Conservation (phyloP, 2,113 vertebrate species). For the Sigmodon hispidus region DNA sequence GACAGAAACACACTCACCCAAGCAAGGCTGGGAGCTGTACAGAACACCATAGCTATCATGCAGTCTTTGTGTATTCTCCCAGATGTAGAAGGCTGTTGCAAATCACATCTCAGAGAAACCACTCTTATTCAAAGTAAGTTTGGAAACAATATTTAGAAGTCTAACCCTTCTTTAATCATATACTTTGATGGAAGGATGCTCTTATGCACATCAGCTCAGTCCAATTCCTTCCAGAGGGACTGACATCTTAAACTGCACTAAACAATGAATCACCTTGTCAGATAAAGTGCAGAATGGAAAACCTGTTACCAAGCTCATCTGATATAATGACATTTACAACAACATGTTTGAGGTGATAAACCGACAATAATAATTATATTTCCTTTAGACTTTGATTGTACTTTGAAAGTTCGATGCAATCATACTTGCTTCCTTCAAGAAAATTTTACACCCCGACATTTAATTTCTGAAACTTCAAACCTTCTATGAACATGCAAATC, state of each 20-base stretch:
- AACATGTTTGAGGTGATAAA: constrained; percentile 87
- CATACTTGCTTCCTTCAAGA: constrained; percentile 75
- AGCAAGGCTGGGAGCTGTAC: background rate
- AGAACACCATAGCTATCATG: constrained; percentile 12
- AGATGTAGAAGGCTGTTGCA: constrained; percentile 74
- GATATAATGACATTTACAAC: constrained; percentile 87
- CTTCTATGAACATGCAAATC: constrained; percentile 67
- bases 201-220: constrained; percentile 81
- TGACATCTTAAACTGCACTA: constrained; percentile 86
- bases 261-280: constrained; percentile 88
- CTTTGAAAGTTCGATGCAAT: constrained; percentile 84
- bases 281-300: constrained; percentile 86
- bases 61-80: constrained; percentile 45
- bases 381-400: constrained; percentile 83
- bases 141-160: constrained; percentile 82
- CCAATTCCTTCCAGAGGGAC: constrained; percentile 82
- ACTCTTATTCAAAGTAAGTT: constrained; percentile 81
- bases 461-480: constrained; percentile 82
- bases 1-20: background rate
- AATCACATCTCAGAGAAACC: constrained; percentile 82
- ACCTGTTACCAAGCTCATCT: constrained; percentile 86
- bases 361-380: constrained; percentile 87
- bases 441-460: constrained; percentile 78
- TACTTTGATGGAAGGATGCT: constrained; percentile 82
- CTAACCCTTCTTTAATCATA: constrained; percentile 85